Conservation (phyloP, 2,113 vertebrate species). For the Python bivittatus region DNA sequence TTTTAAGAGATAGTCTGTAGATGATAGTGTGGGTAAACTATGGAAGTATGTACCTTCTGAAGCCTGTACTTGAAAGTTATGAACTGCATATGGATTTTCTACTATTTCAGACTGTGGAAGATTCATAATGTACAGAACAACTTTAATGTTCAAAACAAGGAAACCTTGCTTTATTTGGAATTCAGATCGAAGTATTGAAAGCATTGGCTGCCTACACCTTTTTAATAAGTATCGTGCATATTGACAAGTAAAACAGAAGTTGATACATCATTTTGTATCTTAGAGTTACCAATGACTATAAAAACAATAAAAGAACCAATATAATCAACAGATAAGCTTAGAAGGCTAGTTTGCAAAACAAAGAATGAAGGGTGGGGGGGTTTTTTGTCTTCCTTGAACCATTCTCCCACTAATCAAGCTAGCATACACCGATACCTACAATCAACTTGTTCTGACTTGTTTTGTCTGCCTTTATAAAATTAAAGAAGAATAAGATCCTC, state of each 20-base stretch:
- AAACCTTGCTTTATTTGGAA: slow-evolving; percentile 48
- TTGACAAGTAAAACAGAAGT: slow-evolving; percentile 64
- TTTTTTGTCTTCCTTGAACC: slow-evolving; percentile 20
- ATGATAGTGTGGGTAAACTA: background rate
- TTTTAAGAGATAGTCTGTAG: background rate
- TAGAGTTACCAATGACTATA: slow-evolving; percentile 60
- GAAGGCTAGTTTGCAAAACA: slow-evolving; percentile 55
- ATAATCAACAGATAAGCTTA: slow-evolving; percentile 52
- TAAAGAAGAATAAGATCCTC: slow-evolving; percentile 74
- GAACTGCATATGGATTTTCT: background rate
- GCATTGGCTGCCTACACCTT: slow-evolving; percentile 50
- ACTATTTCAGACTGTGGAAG: background rate
- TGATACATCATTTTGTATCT: slow-evolving; percentile 55
- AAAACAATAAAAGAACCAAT: slow-evolving; percentile 55
- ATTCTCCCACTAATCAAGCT: slow-evolving; percentile 65
- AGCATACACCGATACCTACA: slow-evolving; percentile 56
- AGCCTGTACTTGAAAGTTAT: background rate
- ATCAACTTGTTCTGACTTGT: slow-evolving; percentile 80
- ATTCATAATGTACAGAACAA: background rate
- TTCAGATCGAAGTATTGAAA: slow-evolving; percentile 26
- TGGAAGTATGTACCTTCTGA: background rate
- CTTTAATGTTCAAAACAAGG: slow-evolving; percentile 30
- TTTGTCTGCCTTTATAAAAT: slow-evolving; percentile 76
- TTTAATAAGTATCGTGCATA: slow-evolving; percentile 59
- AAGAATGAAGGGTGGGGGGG: slow-evolving; percentile 49